Base-by-base conservation (phyloP, 2,797 vertebrate species). In the Todus mexicanus region DNA sequence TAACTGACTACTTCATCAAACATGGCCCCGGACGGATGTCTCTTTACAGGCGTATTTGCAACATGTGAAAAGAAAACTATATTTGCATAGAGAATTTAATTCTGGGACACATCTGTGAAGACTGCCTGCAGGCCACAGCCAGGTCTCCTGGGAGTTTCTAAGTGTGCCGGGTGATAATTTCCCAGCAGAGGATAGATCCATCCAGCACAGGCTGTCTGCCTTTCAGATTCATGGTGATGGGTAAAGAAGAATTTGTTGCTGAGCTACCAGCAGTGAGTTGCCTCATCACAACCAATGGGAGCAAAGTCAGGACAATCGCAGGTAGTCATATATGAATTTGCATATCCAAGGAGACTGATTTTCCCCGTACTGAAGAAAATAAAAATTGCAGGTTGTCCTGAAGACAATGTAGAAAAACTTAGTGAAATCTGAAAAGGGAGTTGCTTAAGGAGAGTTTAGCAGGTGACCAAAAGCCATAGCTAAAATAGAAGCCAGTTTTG, bases 61-160 rank as follows among this genome's bases (percentile, higher is more conserved):
- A 72, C 0, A 3, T 84, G 93, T 88, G 88, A 86, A 93, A 89
- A 74, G 90, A 92, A 89, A 93, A 65, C 65, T 27, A 1, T 57
- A 65, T 96, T 94, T 95, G 85, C 94, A 94, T 90, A 69, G 83
- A 66, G 40, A 84, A 88, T 90, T 86, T 90, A 42, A 91, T 92
- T 84, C 66, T 38, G 61, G 93, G 94, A 84, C 56, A 77, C 73
- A 92, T 85, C 92, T 87, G 83, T 75, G 66, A 76, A 91, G 88
- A 57, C 59, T 81, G 94, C 94, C 94, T 84, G 92, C 66, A 78
- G 90, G 90, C 66, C 83, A 72, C 54, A 37, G 21, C 23, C 38
- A 43, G 43, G 76, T 68, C 85, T 71, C 85, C 63, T 63, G 83
- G 50, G 90, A 91, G 63, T 33, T 94, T 86, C 54, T 38, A 26